Percentiles rank a stretch among this genome's conserved stretches.
phyloP scores from a whole-genome alignment of 1,140 invertebrate species.

The Octopus sinensis region DNA sequence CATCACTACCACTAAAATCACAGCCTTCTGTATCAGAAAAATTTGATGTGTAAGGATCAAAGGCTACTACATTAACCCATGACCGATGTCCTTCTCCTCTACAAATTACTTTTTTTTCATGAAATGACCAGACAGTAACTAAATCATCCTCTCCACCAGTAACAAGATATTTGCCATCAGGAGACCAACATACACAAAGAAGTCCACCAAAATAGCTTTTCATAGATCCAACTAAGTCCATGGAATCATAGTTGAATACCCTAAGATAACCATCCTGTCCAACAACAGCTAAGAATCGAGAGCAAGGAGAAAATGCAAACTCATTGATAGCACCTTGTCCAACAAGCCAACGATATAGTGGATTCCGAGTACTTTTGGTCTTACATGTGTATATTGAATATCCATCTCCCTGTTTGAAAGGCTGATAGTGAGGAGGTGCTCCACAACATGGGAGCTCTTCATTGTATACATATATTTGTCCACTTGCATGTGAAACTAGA shows the following conservation, averaged over 20 bases:
- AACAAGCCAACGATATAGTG: constrained; percentile 69
- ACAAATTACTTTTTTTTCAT: constrained; percentile 89
- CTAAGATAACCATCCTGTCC: constrained; percentile 94
- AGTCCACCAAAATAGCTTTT: constrained; percentile 93
- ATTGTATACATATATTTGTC: constrained; percentile 97
- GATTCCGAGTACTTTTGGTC: constrained; percentile 93
- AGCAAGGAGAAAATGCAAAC: constrained; percentile 94
- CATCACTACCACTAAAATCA: constrained; percentile 51
- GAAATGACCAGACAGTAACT: constrained; percentile 94
- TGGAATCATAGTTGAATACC: constrained; percentile 94
- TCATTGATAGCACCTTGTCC: constrained; percentile 89
- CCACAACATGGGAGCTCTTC: constrained; percentile 86
- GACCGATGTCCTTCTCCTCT: constrained; percentile 88
- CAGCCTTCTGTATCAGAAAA: constrained; percentile 40
- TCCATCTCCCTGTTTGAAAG: constrained; percentile 91
- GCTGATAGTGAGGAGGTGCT: constrained; percentile 82
- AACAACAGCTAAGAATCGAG: constrained; percentile 73
- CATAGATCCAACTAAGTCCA: constrained; percentile 84
- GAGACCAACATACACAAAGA: constrained; percentile 94
- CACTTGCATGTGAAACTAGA: constrained; percentile 89
- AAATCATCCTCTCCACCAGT: constrained; percentile 98
- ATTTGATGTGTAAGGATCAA: constrained; percentile 85
- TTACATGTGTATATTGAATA: constrained; percentile 93
- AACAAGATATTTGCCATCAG: constrained; percentile 91
- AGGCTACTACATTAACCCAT: constrained; percentile 92